phyloP scores from a whole-genome alignment of 2,888 invertebrate genomes.

The Beris chalybata region DNA sequence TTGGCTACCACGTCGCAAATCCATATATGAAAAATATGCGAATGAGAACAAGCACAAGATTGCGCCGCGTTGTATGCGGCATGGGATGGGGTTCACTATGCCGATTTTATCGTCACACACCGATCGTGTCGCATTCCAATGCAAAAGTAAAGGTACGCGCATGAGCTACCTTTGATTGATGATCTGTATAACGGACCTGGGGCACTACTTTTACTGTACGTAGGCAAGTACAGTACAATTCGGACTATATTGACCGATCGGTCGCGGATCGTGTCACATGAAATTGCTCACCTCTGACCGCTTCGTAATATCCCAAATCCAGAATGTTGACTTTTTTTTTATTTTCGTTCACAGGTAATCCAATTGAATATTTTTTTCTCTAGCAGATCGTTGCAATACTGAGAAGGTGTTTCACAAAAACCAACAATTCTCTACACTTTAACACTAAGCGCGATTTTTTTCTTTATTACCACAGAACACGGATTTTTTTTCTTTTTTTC shows the following conservation, averaged over 20 bases:
- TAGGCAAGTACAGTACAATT: neutral
- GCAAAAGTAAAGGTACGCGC: constrained; percentile 28
- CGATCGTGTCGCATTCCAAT: constrained; percentile 21
- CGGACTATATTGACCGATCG: no score
- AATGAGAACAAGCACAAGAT: no score
- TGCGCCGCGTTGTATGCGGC: no score
- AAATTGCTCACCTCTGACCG: constrained; percentile 53
- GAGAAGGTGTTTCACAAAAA: neutral
- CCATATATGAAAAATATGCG: no score
- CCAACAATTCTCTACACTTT: neutral
- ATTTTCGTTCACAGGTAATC: constrained; percentile 10
- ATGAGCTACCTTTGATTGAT: constrained; percentile 21
- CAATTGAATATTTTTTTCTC: constrained; percentile 2
- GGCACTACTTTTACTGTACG: constrained; percentile 32
- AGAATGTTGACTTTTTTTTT: constrained; percentile 48
- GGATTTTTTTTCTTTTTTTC: neutral
- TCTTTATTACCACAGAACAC: constrained; percentile 1
- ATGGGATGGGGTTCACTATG: neutral
- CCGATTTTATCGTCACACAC: constrained; percentile 13
- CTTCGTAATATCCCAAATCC: constrained; percentile 58
- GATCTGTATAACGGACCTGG: constrained; percentile 25
- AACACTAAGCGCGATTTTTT: neutral
- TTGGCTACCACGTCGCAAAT: no score
- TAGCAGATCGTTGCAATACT: neutral
- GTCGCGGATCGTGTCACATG: constrained; percentile 2